phyloP scores from a whole-genome alignment of 2,113 vertebrate species.

The Oreotrochilus melanogaster region DNA sequence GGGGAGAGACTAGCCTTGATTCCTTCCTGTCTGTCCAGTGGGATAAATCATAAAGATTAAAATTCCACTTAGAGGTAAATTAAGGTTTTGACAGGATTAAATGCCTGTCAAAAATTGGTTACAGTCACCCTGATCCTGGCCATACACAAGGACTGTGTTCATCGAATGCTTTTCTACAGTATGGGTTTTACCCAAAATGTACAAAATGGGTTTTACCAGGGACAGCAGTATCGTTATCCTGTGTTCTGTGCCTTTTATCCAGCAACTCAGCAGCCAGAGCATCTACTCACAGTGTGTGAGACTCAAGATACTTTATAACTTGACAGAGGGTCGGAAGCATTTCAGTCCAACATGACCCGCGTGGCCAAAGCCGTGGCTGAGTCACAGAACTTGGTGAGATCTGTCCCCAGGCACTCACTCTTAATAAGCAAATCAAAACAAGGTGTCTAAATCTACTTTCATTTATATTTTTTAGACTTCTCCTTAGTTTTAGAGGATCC shows the following conservation, averaged over 20 bases:
- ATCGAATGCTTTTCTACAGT: rapidly evolving
- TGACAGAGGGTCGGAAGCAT: neutral
- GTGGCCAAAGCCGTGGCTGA: neutral
- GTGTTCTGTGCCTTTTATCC: neutral
- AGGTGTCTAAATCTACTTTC: neutral
- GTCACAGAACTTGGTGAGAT: neutral
- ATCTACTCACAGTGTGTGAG: neutral
- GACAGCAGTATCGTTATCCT: neutral
- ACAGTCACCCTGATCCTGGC: neutral
- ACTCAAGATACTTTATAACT: neutral
- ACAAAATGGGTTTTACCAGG: neutral
- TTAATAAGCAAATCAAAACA: neutral
- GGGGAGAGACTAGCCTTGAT: neutral
- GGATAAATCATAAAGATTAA: neutral
- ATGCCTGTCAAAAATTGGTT: neutral
- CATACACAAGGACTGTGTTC: neutral
- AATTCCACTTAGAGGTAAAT: neutral
- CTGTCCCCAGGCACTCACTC: neutral
- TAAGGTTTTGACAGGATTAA: neutral
- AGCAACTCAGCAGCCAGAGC: neutral
- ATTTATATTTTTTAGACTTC: neutral
- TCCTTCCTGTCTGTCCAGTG: neutral
- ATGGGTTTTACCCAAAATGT: too few relatives aligned
- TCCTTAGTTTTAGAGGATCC: neutral
- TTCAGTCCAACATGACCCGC: neutral